Base-by-base conservation (phyloP, 2,888 invertebrate genomes). In the Pristionchus exspectatus region DNA sequence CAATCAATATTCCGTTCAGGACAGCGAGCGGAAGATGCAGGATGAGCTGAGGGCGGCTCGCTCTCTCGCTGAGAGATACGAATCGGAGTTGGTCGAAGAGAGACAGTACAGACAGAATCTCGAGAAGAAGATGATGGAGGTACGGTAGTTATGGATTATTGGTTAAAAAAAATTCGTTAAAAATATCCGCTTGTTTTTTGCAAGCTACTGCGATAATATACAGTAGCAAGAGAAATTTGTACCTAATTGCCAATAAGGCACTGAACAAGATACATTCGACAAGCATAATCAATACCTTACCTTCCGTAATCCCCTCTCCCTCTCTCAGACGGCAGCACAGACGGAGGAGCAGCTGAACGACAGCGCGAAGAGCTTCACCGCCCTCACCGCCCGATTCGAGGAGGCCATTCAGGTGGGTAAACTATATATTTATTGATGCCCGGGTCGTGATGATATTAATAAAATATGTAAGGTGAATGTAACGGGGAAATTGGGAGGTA, bases 101-200 rank as follows among this genome's bases (percentile, higher is more conserved):
- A 97, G 97, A 0, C 96, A 97, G 27, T 96, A 97, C 91, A 96
- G 97, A 27, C 96, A 97, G 92, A 97, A 97, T 92, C 96, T 97
- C 96, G 97, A 97, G 90, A 92, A 92, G 90, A 90, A 91, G 88
- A 91, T 93, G 90, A 90, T 90, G 18, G 92, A 93, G 88, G 91
- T 92, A 69, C 21, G 77, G 63, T 83, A 44, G n/a, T 50, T 54
- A 69, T 77, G 18, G 77, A 72, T 14, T 38, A 63, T 33, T 33
- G 2, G 30, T n/a, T n/a, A n/a, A n/a, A n/a, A 44, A 44, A 9
- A 44, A 44, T 44, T 44, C 44, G 4, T 44, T 44, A 9, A 9
- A 44, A 5, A 44, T 9, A 44, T 44, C 9, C 44, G 44, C 44
- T 44, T 44, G 9, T 9, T 44, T 44, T 44, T 44, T 44, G 44